Evolutionary conservation across 1,140 invertebrate species (phyloP).

Genomic region (Hyles vespertilio): DNA sequence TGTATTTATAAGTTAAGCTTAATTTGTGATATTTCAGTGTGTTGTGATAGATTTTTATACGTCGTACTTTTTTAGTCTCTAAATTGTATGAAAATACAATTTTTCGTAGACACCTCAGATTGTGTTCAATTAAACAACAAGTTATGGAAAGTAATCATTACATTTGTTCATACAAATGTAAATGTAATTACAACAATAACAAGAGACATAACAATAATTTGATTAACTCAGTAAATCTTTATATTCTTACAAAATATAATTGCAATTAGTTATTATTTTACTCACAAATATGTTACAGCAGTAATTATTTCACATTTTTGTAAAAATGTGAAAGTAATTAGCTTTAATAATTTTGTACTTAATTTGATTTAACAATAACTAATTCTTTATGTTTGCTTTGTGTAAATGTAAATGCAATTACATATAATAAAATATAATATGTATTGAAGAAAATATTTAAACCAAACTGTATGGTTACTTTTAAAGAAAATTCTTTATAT

Average conservation of each 20-base stretch:
- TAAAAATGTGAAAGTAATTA: no score
- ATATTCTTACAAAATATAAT: conserved; percentile 34
- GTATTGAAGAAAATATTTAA: no score
- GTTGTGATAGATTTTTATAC: conserved; percentile 28
- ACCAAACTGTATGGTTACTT: no score
- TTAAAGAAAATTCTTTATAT: conserved; percentile 11
- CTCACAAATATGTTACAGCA: not conserved
- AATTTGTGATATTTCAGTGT: conserved; percentile 34
- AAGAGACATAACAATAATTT: conserved; percentile 1
- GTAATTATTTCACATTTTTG: no score
- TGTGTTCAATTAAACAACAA: no score
- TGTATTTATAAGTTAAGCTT: conserved; percentile 26
- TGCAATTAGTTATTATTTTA: conserved; percentile 18
- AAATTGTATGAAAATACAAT: conserved; percentile 3
- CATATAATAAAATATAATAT: conserved; percentile 8
- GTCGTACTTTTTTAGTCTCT: not conserved
- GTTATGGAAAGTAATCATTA: conserved; percentile 6
- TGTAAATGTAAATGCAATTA: conserved; percentile 12
- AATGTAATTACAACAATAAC: conserved; percentile 12
- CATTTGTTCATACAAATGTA: conserved; percentile 4
- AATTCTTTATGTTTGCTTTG: conserved; percentile 10
- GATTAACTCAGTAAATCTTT: conserved; percentile 25
- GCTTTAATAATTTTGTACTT: no score
- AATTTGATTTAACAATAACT: no score
- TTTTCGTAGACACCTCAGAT: no score